Conservation (phyloP, 2,113 vertebrate species). For the Cyrtonyx montezumae region DNA sequence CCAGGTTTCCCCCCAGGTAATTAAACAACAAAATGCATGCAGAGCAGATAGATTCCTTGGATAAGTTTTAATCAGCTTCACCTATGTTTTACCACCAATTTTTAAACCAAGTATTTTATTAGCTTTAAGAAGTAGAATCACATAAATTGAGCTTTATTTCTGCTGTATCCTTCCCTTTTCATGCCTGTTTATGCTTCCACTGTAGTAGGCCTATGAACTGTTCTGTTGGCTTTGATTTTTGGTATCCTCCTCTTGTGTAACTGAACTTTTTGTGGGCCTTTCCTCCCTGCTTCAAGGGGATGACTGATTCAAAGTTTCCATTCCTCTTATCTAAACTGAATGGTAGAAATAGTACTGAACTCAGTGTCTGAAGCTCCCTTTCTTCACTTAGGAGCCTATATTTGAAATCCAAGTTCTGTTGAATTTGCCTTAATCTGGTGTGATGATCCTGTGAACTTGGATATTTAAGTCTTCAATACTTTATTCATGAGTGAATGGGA, state of each 20-base stretch:
- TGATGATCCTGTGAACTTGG: neutral
- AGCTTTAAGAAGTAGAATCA: neutral
- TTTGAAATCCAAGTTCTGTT: neutral
- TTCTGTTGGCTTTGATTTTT: neutral
- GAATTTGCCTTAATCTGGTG: neutral
- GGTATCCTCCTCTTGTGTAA: neutral
- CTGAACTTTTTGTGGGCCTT: neutral
- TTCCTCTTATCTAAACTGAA: neutral
- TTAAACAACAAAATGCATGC: neutral
- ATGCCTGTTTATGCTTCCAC: neutral
- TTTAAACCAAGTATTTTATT: neutral
- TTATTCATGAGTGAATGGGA: neutral
- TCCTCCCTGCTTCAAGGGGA: neutral
- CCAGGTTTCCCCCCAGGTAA: neutral
- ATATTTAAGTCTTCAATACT: neutral
- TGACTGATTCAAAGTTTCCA: neutral
- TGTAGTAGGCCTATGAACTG: neutral
- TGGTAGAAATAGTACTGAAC: neutral
- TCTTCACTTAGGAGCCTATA: fast-evolving
- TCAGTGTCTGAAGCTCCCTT: neutral
- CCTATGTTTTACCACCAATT: neutral
- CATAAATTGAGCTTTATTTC: neutral
- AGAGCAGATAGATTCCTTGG: neutral
- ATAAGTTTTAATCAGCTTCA: neutral
- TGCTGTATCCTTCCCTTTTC: too few species aligned